A percentile compares a stretch with the other conserved stretches of the same genome.
Conservation (phyloP, 2,888 invertebrate species). For the Oithona nana region DNA sequence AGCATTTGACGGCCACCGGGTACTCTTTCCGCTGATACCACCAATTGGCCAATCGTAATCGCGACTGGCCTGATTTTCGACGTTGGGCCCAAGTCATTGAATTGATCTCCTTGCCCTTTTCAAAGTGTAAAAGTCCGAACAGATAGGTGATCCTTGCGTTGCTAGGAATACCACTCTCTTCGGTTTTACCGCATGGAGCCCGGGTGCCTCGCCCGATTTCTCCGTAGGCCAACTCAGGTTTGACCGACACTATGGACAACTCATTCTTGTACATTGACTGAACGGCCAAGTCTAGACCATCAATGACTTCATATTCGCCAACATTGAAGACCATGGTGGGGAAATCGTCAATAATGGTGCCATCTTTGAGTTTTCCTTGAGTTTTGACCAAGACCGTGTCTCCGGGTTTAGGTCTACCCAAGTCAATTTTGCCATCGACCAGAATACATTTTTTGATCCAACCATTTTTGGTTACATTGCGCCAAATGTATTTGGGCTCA, state of each 20-base stretch:
- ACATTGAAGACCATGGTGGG: constrained; percentile 12
- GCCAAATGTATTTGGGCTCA: constrained; percentile 3
- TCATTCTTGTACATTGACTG: constrained; percentile 15
- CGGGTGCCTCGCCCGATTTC: neutral
- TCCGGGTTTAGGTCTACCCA: constrained; percentile 4
- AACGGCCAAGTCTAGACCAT: constrained; percentile 4
- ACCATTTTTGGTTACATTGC: constrained; percentile 10
- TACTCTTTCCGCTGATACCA: constrained; percentile 16
- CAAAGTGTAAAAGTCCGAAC: constrained; percentile 14
- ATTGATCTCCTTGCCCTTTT: constrained; percentile 7
- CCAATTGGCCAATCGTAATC: constrained; percentile 15
- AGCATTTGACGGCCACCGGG: constrained; percentile 14
- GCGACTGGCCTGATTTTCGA: constrained; percentile 9
- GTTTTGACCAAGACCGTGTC: constrained; percentile 12
- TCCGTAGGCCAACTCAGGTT: constrained; percentile 12
- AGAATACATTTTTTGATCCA: constrained; percentile 13
- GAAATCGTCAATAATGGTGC: constrained; percentile 8
- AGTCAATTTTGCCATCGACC: constrained; percentile 2
- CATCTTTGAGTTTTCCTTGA: constrained; percentile 17
- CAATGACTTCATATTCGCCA: constrained; percentile 8
- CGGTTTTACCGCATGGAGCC: neutral
- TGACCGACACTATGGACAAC: constrained; percentile 3
- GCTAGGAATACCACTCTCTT: neutral
- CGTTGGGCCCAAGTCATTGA: constrained; percentile 15
- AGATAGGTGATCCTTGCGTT: constrained; percentile 12